Conservation (phyloP, 2,888 invertebrate genomes). For the Drymonia ruficornis region DNA sequence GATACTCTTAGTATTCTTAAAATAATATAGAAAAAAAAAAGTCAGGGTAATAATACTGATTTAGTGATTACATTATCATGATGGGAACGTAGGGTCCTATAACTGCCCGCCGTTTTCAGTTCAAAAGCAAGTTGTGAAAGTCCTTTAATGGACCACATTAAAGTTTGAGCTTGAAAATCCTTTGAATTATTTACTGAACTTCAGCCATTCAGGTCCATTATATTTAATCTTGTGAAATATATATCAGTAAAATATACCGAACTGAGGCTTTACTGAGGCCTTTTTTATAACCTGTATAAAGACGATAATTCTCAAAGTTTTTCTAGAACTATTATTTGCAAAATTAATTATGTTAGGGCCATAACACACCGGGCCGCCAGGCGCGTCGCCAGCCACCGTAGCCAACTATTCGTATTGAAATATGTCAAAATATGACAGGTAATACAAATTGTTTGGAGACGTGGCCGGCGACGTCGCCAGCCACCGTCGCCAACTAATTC, state of each 20-base stretch:
- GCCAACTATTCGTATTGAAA: too few species aligned
- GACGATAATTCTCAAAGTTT: not conserved
- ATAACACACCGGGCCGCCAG: too few species aligned
- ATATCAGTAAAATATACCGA: not conserved
- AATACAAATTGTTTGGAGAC: too few species aligned
- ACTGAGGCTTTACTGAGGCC: not conserved
- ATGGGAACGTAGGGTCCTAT: not conserved
- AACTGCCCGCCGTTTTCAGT: not conserved
- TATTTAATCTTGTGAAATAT: not conserved
- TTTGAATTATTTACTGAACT: not conserved
- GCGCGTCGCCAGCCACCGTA: too few species aligned
- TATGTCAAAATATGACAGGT: too few species aligned
- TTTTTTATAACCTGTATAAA: not conserved
- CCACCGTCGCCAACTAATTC: too few species aligned
- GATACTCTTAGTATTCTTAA: too few species aligned
- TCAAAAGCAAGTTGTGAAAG: not conserved
- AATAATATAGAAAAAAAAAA: not conserved
- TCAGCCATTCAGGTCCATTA: not conserved
- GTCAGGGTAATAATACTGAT: too few species aligned
- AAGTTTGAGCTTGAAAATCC: slow-evolving; percentile 4
- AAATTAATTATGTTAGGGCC: too few species aligned
- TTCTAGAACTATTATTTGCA: too few species aligned
- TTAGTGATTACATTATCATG: not conserved
- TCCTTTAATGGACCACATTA: not conserved
- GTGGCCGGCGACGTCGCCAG: too few species aligned